Evolutionary conservation across 2,888 invertebrate species (phyloP).

Genomic region (Terebella lapidaria): DNA sequence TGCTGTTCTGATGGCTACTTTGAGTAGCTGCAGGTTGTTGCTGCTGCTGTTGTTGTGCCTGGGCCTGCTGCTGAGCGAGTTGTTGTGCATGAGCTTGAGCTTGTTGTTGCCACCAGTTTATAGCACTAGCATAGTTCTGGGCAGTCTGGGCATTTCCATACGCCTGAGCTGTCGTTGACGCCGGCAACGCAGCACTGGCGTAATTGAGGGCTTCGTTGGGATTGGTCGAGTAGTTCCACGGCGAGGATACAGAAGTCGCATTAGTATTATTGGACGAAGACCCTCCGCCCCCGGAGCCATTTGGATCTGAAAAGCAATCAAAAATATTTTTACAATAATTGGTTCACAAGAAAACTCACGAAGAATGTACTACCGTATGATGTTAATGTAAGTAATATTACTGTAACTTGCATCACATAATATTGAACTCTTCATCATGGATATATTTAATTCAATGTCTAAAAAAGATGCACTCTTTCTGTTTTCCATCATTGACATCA

Average conservation of each 20-base stretch:
- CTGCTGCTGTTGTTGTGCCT: slow-evolving; percentile 5
- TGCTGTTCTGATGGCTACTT: too few species aligned
- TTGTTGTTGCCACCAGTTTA: slow-evolving; percentile 7
- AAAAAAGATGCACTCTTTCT: too few species aligned
- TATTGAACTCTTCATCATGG: too few species aligned
- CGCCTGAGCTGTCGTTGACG: not conserved
- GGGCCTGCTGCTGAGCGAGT: slow-evolving; percentile 7
- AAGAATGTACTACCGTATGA: too few species aligned
- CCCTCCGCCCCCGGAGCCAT: not conserved
- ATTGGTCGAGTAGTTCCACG: not conserved
- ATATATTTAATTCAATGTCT: too few species aligned
- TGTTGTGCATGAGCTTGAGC: slow-evolving; percentile 9
- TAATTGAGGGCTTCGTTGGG: not conserved
- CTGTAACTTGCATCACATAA: too few species aligned
- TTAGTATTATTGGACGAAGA: not conserved
- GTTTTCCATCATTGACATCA: too few species aligned
- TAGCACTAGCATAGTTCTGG: not conserved
- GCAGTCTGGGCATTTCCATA: slow-evolving; percentile 1
- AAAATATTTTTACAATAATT: too few species aligned
- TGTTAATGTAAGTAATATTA: not conserved
- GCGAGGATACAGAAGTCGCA: not conserved
- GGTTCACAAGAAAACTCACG: too few species aligned
- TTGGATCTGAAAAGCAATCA: slow-evolving; percentile 2
- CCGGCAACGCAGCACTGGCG: not conserved
- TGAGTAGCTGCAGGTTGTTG: not conserved